These are phyloP conservation scores for Martes martes DNA, from an alignment of 2,113 vertebrate genomes.

Conservation along the genomic window DNA sequence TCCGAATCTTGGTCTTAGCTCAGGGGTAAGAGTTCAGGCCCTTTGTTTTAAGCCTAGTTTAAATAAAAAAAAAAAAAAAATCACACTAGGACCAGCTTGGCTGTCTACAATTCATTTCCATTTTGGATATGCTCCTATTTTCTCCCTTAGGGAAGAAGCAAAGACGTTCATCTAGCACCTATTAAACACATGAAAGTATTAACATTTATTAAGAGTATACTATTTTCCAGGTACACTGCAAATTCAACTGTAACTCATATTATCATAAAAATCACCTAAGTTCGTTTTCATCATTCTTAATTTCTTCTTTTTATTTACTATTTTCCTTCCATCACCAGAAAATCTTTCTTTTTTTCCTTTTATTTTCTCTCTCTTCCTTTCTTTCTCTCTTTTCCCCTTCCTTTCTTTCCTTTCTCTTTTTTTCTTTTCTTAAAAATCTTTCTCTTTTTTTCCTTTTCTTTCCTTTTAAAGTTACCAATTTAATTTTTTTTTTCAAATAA, in stretches of 20 bases:
- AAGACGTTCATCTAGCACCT: neutral
- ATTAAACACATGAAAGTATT: neutral
- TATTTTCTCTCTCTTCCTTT: neutral
- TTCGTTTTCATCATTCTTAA: neutral
- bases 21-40: neutral
- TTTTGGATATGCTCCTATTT: neutral
- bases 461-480: neutral
- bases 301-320: neutral
- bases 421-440: neutral
- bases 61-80: neutral
- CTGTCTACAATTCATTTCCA: neutral
- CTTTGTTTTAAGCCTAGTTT: neutral
- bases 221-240: neutral
- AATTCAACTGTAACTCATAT: neutral
- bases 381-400: too few species aligned
- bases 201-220: neutral
- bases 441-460: neutral
- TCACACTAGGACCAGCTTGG: neutral
- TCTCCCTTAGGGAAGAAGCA: neutral
- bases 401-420: neutral
- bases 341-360: neutral
- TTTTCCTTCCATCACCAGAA: neutral
- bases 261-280: neutral
- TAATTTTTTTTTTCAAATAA: neutral
- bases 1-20: neutral